phyloP scores from a whole-genome alignment of 2,888 invertebrate genomes.

The Leucania comma region DNA sequence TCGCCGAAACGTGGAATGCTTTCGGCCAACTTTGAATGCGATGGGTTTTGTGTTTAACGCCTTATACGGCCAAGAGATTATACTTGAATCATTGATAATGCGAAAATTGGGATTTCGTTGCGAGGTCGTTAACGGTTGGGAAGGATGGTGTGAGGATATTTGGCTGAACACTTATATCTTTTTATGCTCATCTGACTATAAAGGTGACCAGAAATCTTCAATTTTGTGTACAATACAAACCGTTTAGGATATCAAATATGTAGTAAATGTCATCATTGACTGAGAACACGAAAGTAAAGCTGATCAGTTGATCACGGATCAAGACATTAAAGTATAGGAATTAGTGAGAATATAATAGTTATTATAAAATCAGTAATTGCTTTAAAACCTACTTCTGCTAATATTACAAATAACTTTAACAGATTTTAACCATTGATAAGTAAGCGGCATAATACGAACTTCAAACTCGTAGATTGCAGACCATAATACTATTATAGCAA shows the following conservation, averaged over 20 bases:
- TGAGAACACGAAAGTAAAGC: background rate
- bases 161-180: slow-evolving; percentile 46
- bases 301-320: no score
- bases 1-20: slow-evolving; percentile 77
- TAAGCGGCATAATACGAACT: background rate
- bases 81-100: slow-evolving; percentile 68
- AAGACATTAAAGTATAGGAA: background rate
- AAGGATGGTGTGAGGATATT: slow-evolving; percentile 50
- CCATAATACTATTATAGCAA: slow-evolving; percentile 24
- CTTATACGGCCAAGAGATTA: slow-evolving; percentile 64
- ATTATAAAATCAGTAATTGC: slow-evolving; percentile 8
- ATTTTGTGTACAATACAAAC: background rate
- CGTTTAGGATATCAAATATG: background rate
- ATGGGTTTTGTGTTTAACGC: slow-evolving; percentile 66
- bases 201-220: slow-evolving; percentile 23
- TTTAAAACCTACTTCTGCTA: background rate
- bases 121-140: slow-evolving; percentile 49
- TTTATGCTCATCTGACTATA: slow-evolving; percentile 53
- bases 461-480: slow-evolving; percentile 27
- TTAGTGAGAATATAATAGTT: background rate
- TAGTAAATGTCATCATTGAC: slow-evolving; percentile 14
- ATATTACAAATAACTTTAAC: slow-evolving; percentile 32
- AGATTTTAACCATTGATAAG: slow-evolving; percentile 13
- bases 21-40: slow-evolving; percentile 66
- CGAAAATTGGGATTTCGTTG: slow-evolving; percentile 62